Base-by-base conservation (phyloP, 92 coral and sea anemone genomes). In the Nematostella vectensis region DNA sequence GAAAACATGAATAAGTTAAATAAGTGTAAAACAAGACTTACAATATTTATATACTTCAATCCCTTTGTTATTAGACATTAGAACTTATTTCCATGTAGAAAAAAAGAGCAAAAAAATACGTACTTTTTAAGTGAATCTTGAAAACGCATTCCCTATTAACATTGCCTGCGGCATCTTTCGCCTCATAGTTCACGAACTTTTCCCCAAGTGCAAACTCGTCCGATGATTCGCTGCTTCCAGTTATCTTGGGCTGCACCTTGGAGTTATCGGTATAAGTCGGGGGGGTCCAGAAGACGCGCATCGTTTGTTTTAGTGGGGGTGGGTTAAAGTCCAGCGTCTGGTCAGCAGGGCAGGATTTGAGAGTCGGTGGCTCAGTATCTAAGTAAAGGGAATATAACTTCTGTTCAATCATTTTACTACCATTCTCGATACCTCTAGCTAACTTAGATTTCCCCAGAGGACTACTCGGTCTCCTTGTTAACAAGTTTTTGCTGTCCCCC, bases 281-380 rank as follows among this genome's bases (percentile, higher is more conserved):
- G 2, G 42, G 69, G 2, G 49, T 70, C 97, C 97, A 89, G 1
- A 18, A 33, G 1, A 89, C 83, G 40, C 79, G 57, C 57, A 37
- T 52, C 2, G 18, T 36, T n/a, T n/a, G n/a, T n/a, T n/a, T n/a
- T 15, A 36, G 15, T 1, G 40, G 40, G 2, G 2, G n/a, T 27
- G 53, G 36, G 11, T 31, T 43, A 11, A 76, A 57, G 48, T 68
- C 87, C n/a, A 57, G 49, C 2, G 42, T n/a, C 12, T 72, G 80
- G 42, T 85, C 88, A 39, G 65, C 56, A 2, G 97, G 95, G 38
- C 97, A 89, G 36, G 83, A 63, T 23, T 81, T 70, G 42, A 51
- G 65, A 59, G 85, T 79, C 19, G 97, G 97, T 25, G 95, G 71
- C 47, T 87, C 97, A 3, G 69, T 69, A 57, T 89, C 97, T 89